These are phyloP conservation scores for Cheilosia urbana DNA, from an alignment of 2,888 invertebrate species.

Conservation along the genomic window DNA sequence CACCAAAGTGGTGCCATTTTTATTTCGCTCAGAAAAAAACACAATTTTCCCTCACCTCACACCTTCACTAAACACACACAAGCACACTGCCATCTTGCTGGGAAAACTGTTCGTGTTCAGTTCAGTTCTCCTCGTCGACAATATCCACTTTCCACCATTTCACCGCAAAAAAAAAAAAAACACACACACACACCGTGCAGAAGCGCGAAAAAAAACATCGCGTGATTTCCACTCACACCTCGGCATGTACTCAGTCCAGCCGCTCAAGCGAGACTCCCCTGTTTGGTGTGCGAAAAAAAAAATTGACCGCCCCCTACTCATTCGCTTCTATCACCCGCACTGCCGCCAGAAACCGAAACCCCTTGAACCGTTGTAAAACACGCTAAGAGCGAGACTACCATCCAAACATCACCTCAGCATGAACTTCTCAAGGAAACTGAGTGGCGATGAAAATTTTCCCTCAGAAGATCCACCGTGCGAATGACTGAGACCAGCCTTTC, in stretches of 20 bases:
- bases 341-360: slow-evolving; percentile 23
- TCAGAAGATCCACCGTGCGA: slow-evolving; percentile 17
- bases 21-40: slow-evolving; percentile 58
- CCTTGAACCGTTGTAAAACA: slow-evolving; percentile 45
- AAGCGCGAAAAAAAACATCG: slow-evolving; percentile 57
- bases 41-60: slow-evolving; percentile 35
- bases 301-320: slow-evolving; percentile 65
- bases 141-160: slow-evolving; percentile 63
- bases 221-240: slow-evolving; percentile 71
- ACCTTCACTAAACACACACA: slow-evolving; percentile 17
- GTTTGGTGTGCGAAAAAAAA: slow-evolving; percentile 44
- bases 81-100: slow-evolving; percentile 1
- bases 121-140: slow-evolving; percentile 35
- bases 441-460: slow-evolving; percentile 57
- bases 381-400: slow-evolving; percentile 32
- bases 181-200: slow-evolving; percentile 10
- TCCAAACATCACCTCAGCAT: slow-evolving; percentile 32
- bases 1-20: slow-evolving; percentile 70
- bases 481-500: slow-evolving; percentile 47
- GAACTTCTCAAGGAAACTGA: slow-evolving; percentile 72
- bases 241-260: slow-evolving; percentile 36
- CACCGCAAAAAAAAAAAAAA: slow-evolving; percentile 55
- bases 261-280: slow-evolving; percentile 69
- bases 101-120: slow-evolving; percentile 44
- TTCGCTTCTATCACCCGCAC: slow-evolving; percentile 6